A percentile compares a stretch with the other conserved stretches of the same genome.
Conservation (phyloP, 2,113 vertebrate species). For the Psilopsiagon aymara region DNA sequence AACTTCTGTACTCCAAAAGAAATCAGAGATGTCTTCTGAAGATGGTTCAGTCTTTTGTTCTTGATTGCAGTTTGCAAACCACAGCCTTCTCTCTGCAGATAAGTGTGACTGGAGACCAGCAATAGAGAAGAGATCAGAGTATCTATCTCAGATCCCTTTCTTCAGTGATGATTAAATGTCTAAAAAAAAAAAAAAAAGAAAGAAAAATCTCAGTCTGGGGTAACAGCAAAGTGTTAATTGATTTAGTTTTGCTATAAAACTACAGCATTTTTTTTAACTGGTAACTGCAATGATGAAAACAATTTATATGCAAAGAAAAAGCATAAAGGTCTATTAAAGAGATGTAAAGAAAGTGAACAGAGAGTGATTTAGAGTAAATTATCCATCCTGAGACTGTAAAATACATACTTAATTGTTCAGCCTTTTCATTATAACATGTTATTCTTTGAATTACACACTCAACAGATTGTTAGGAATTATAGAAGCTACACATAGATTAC, state of each 20-base stretch:
- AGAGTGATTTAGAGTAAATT: background rate
- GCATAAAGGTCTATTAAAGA: background rate
- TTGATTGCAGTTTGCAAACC: slow-evolving; percentile 17
- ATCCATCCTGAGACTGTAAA: background rate
- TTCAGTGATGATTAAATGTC: slow-evolving; percentile 53
- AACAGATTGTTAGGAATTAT: background rate
- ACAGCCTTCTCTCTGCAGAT: background rate
- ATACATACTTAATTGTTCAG: background rate
- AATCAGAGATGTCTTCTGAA: background rate
- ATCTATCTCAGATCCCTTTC: background rate
- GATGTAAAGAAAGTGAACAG: background rate
- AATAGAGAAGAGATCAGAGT: background rate
- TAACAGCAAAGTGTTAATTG: background rate
- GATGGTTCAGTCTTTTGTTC: background rate
- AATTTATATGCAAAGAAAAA: background rate
- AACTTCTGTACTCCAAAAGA: background rate
- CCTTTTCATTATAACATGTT: background rate
- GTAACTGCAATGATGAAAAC: background rate
- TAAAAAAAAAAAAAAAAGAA: background rate
- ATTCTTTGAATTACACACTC: background rate
- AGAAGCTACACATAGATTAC: background rate
- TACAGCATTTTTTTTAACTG: background rate
- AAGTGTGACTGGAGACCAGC: background rate
- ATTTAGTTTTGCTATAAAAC: background rate
- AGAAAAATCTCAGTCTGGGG: background rate